These are phyloP conservation scores for Brachypterus glaber DNA, from an alignment of 2,888 invertebrate genomes.

Conservation along the genomic window DNA sequence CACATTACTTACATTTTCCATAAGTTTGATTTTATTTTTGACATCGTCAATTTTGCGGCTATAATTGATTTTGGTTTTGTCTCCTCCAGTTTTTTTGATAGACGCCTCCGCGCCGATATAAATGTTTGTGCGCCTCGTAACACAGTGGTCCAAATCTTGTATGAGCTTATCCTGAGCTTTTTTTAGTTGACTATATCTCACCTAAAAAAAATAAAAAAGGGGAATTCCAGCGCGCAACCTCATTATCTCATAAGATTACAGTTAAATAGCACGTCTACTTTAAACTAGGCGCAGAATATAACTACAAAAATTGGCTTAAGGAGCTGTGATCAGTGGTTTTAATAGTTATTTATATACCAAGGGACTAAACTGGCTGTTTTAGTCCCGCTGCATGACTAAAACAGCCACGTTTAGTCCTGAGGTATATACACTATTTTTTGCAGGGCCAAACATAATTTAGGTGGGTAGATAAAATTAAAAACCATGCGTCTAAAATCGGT, in stretches of 20 bases:
- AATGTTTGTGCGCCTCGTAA: conserved; percentile 55
- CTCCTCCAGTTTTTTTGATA: conserved; percentile 42
- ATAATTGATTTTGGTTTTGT: conserved; percentile 43
- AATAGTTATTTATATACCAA: too few species aligned
- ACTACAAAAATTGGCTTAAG: not conserved
- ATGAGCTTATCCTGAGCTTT: conserved; percentile 52
- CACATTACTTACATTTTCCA: conserved; percentile 38
- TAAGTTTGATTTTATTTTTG: conserved; percentile 47
- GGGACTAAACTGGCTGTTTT: too few species aligned
- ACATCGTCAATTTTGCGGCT: conserved; percentile 51
- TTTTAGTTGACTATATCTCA: conserved; percentile 42
- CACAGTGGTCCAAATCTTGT: conserved; percentile 55
- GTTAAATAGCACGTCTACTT: too few species aligned
- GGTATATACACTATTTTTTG: too few species aligned
- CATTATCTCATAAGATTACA: not conserved
- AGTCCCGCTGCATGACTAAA: too few species aligned
- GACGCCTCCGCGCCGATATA: conserved; percentile 48
- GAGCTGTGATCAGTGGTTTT: too few species aligned
- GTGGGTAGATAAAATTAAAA: too few species aligned
- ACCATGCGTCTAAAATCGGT: too few species aligned
- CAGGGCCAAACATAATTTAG: too few species aligned
- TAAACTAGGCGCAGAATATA: too few species aligned
- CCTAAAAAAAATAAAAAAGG: conserved; percentile 27
- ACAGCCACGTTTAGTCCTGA: too few species aligned
- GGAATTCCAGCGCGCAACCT: too few species aligned